Evolutionary conservation across 2,113 vertebrate species (phyloP).

Genomic region (Herpetotheres cachinnans): DNA sequence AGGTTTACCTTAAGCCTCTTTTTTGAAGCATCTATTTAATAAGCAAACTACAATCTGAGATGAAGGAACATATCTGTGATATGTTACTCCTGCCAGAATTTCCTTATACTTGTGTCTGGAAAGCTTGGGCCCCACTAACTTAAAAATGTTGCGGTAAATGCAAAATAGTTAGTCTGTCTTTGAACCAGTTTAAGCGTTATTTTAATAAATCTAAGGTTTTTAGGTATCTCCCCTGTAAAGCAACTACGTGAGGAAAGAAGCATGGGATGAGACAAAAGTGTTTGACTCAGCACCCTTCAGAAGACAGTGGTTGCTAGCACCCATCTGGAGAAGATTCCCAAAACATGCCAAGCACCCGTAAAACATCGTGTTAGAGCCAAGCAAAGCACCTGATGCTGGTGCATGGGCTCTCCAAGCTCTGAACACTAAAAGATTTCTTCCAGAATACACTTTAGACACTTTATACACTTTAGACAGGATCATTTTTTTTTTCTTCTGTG

Average conservation of each 20-base stretch:
- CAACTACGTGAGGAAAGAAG: not conserved
- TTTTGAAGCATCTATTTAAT: not conserved
- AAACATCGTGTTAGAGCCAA: rapidly evolving
- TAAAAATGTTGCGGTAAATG: not conserved
- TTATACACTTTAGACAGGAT: not conserved
- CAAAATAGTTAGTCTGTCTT: not conserved
- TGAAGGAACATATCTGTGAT: not conserved
- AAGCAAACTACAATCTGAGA: not conserved
- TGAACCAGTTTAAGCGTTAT: not conserved
- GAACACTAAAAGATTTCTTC: not conserved
- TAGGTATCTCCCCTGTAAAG: not conserved
- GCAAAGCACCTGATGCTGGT: rapidly evolving
- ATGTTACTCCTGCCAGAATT: not conserved
- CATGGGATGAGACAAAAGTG: not conserved
- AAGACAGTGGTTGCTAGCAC: not conserved
- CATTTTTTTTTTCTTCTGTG: not conserved
- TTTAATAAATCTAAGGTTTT: not conserved
- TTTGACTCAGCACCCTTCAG: not conserved
- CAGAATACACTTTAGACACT: not conserved
- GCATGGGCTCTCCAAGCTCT: not conserved
- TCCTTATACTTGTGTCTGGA: rapidly evolving
- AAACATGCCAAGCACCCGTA: not conserved
- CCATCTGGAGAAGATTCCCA: not conserved
- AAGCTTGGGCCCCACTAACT: not conserved
- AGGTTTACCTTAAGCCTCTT: not conserved